Evolutionary conservation across 2,113 vertebrate genomes (phyloP).

Genomic region (Cranoglanis bouderius): DNA sequence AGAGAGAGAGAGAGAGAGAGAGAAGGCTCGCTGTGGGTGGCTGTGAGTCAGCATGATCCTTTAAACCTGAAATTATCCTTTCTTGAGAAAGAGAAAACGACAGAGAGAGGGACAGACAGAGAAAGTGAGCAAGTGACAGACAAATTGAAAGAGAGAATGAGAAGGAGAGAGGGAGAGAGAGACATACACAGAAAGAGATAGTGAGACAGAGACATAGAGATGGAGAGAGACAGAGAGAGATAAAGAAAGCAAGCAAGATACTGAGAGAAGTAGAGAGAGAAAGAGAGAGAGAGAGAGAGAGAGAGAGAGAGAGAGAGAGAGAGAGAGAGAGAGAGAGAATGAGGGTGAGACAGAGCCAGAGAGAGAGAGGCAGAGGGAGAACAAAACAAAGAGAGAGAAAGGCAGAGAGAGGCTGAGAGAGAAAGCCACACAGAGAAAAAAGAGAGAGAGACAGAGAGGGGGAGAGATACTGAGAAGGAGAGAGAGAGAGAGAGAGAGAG

Average conservation of each 20-base stretch:
- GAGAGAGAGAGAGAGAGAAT: not conserved
- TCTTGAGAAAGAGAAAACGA: not conserved
- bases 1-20: not conserved
- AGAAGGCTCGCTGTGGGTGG: not conserved
- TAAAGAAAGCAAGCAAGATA: not conserved
- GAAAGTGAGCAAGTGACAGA: not conserved
- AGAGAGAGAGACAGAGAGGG: not conserved
- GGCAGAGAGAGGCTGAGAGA: not conserved
- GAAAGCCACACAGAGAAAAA: not conserved
- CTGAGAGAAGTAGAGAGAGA: not conserved
- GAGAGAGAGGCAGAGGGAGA: not conserved
- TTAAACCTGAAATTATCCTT: slow-evolving; percentile 10
- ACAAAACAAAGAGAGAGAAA: not conserved
- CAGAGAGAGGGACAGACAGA: slow-evolving; percentile 19
- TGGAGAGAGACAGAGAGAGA: not conserved
- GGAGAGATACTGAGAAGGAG: not conserved
- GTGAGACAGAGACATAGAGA: no score
- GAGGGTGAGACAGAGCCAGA: no score
- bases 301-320: not conserved
- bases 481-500: no score
- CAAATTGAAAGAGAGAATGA: not conserved
- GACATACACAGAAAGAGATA: not conserved
- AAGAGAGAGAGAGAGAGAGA: not conserved
- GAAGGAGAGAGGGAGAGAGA: not conserved
- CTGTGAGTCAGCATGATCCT: slow-evolving; percentile 24